These are phyloP conservation scores for Nesogale talazaci DNA, from an alignment of 2,113 vertebrate genomes.

Conservation along the genomic window DNA sequence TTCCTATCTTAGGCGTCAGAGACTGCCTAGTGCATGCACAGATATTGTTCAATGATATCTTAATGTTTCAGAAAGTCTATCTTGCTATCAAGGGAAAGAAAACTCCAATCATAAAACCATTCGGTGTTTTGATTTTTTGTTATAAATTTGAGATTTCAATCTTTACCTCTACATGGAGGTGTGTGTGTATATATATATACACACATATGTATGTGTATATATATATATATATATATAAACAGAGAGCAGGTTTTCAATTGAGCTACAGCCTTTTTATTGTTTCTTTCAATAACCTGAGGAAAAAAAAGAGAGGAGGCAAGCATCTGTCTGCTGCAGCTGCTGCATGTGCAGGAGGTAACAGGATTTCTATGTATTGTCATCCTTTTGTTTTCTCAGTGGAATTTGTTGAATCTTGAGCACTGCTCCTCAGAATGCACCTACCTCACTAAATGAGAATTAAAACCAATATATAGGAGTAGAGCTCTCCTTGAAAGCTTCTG, in stretches of 20 bases:
- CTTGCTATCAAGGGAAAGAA: constrained; percentile 52
- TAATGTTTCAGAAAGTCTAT: constrained; percentile 53
- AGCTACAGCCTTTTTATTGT: constrained; percentile 56
- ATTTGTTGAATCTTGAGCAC: not conserved
- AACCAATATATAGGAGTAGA: not conserved
- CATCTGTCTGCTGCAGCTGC: constrained; percentile 70
- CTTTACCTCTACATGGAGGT: constrained; percentile 63
- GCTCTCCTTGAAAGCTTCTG: not conserved
- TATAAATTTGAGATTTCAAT: constrained; percentile 77
- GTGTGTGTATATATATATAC: too few species aligned
- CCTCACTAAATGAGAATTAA: not conserved
- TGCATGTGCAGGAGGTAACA: not conserved
- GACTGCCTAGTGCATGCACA: constrained; percentile 33
- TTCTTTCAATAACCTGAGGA: constrained; percentile 60
- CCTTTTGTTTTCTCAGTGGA: not conserved
- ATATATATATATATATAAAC: too few species aligned
- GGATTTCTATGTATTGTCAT: not conserved
- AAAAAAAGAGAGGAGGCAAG: not conserved
- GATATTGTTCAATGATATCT: constrained; percentile 65
- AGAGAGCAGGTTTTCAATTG: constrained; percentile 55
- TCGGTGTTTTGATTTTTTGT: constrained; percentile 78
- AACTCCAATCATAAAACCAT: constrained; percentile 80
- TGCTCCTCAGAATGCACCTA: not conserved
- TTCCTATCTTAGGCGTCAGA: not conserved
- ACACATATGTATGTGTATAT: too few species aligned